phyloP scores from a whole-genome alignment of 1,140 invertebrate genomes.

The Euwallacea fornicatus region DNA sequence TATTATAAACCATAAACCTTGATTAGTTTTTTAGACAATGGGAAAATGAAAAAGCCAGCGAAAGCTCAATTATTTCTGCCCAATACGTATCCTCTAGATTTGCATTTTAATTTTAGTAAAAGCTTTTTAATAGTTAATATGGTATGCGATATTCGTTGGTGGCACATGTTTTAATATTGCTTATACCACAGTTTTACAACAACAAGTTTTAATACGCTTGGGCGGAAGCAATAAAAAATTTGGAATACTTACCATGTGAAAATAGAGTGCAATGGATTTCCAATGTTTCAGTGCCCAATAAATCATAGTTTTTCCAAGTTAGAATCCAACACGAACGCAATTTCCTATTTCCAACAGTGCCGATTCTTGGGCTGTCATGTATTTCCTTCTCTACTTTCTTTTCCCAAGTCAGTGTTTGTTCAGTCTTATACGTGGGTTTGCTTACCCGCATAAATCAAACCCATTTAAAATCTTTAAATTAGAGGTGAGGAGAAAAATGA shows the following conservation, averaged over 20 bases:
- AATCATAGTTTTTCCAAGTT: constrained; percentile 31
- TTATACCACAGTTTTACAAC: background rate
- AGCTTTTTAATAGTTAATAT: constrained; percentile 22
- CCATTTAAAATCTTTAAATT: constrained; percentile 34
- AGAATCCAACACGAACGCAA: constrained; percentile 17
- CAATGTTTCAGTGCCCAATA: constrained; percentile 11
- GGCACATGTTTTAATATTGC: background rate
- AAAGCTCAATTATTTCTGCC: background rate
- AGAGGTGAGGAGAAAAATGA: constrained; percentile 25
- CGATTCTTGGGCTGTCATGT: constrained; percentile 27
- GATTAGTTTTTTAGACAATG: too few species aligned
- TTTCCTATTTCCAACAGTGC: constrained; percentile 28
- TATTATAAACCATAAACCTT: too few species aligned
- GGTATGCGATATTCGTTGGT: too few species aligned
- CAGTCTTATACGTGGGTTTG: background rate
- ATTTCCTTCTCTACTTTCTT: constrained; percentile 27
- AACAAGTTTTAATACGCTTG: constrained; percentile 7
- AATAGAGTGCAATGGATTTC: constrained; percentile 10
- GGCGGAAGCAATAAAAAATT: background rate
- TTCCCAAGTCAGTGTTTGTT: constrained; percentile 11
- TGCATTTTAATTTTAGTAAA: constrained; percentile 20
- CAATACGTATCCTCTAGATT: constrained; percentile 10
- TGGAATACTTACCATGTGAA: constrained; percentile 8
- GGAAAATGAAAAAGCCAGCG: too few species aligned
- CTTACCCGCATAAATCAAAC: constrained; percentile 27